These are phyloP conservation scores for Ormyrus labotus DNA, from an alignment of 2,888 invertebrate genomes.

Conservation along the genomic window DNA sequence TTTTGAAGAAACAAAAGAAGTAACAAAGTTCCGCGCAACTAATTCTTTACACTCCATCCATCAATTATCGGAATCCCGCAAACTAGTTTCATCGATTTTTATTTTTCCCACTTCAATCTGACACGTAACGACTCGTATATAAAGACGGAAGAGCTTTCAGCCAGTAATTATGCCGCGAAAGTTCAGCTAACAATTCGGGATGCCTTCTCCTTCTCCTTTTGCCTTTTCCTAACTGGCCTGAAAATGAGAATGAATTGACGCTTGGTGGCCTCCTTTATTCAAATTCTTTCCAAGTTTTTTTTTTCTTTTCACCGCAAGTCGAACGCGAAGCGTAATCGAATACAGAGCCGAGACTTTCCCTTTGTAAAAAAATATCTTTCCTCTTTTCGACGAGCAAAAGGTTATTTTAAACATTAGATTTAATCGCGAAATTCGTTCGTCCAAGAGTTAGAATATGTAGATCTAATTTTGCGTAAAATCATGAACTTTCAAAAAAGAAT, in stretches of 20 bases:
- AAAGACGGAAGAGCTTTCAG: not conserved
- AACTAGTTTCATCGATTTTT: too few relatives aligned
- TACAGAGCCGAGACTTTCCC: not conserved
- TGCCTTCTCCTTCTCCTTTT: not conserved
- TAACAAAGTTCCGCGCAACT: too few relatives aligned
- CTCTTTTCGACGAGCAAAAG: too few relatives aligned
- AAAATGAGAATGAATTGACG: not conserved
- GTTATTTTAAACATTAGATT: too few relatives aligned
- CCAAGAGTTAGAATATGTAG: not conserved
- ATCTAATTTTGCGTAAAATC: not conserved
- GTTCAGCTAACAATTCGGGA: not conserved
- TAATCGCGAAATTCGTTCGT: too few relatives aligned
- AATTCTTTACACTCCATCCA: too few relatives aligned
- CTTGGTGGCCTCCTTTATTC: not conserved
- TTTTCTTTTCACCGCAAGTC: not conserved
- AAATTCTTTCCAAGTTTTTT: constrained; percentile 9
- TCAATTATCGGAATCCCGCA: too few relatives aligned
- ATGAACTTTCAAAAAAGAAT: not conserved
- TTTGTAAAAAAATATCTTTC: too few relatives aligned
- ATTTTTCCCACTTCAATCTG: too few relatives aligned
- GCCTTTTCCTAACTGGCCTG: not conserved
- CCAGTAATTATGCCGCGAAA: constrained; percentile 9
- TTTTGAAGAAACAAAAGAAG: too few relatives aligned
- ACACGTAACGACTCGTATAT: too few relatives aligned
- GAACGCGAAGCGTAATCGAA: not conserved